Conservation (phyloP, 2,888 invertebrate genomes). For the Osmoderma eremita region DNA sequence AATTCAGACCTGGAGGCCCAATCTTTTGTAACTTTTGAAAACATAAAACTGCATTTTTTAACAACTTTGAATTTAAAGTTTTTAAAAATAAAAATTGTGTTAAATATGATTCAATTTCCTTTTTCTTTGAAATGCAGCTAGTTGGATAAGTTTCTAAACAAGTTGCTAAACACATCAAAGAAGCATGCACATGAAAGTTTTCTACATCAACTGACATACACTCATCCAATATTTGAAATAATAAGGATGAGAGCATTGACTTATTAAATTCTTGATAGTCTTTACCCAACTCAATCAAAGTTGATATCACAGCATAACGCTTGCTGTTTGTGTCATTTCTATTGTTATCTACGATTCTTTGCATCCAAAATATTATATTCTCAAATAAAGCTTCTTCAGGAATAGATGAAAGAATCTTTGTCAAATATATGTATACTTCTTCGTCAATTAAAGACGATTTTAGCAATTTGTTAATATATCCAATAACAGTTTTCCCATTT, state of each 20-base stretch:
- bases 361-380: conserved; percentile 23
- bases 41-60: conserved; percentile 42
- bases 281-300: conserved; percentile 11
- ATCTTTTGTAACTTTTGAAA: conserved; percentile 48
- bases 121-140: conserved; percentile 43
- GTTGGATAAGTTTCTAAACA: conserved; percentile 46
- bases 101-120: conserved; percentile 44
- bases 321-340: neutral
- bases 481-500: conserved; percentile 15
- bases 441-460: conserved; percentile 12
- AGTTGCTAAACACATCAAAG: conserved; percentile 44
- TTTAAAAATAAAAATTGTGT: conserved; percentile 42
- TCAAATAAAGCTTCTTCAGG: conserved; percentile 13
- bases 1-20: conserved; percentile 44
- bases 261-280: conserved; percentile 46
- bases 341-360: neutral
- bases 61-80: conserved; percentile 14
- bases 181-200: conserved; percentile 14
- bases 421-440: conserved; percentile 9
- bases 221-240: conserved; percentile 46
- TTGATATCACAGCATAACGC: conserved; percentile 1
- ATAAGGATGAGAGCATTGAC: conserved; percentile 35
- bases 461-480: conserved; percentile 13
- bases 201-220: conserved; percentile 36
- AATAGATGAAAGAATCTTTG: conserved; percentile 8